Evolutionary conservation across 2,888 invertebrate genomes (phyloP), one percentile per base, ranked within the genome.

Genomic region (Eulithis testata): DNA sequence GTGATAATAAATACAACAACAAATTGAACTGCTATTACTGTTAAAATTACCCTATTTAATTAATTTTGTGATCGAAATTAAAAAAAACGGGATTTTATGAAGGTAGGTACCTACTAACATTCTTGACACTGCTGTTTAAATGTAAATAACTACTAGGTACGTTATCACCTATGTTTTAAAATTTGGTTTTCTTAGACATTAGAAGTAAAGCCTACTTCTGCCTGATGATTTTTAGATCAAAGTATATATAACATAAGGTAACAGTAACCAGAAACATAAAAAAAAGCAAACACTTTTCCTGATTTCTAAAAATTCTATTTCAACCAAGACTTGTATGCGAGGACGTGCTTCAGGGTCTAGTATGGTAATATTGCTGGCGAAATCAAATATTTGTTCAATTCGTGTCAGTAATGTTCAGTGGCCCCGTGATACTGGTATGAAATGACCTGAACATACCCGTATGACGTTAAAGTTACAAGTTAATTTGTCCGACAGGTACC

Each of bases 361-460:
- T 85, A 85, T 85, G 84, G 68, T 79, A 85, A 84, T 85, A 63
- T 61, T 62, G 68, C 76, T 76, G 65, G 81, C 82, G 77, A 84
- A 83, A 83, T 80, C 80, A 84, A 85, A 84, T 80, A 84, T 82
- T 82, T 80, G 77, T 82, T 82, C 73, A 78, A 80, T 79, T 72
- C 72, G 66, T 76, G 73, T 78, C 77, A 76, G 81, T 78, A 79
- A 80, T 80, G 76, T 75, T 75, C 73, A 75, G 70, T 73, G 77
- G 73, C 68, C 76, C 76, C 76, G 45, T 43, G 45, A 53, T 61
- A 56, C 65, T 50, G 55, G 50, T 44, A 53, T 56, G 51, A 60
- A 58, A 65, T 60, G 53, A 53, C 21, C 65, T 60, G 43, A 65
- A 60, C 45, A 60, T 66, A 53, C 43, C 51, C 11, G 60, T 56